Evolutionary conservation across 2,888 invertebrate species (phyloP).

Genomic region (Limnephilus marmoratus): DNA sequence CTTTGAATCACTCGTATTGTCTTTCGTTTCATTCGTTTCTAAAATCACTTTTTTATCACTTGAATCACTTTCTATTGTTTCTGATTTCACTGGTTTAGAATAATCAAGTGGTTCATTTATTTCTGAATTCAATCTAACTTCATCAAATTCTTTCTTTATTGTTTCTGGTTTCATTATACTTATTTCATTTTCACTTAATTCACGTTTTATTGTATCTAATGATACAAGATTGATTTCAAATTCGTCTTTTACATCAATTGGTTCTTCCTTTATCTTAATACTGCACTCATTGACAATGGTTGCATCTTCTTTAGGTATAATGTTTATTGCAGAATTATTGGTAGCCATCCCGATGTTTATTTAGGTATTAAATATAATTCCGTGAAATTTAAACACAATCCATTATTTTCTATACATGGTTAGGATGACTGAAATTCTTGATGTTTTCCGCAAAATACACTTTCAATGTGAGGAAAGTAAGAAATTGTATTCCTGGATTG

Average conservation of each 20-base stretch:
- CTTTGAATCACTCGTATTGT: background rate
- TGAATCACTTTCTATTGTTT: background rate
- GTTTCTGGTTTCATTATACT: background rate
- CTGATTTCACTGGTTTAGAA: background rate
- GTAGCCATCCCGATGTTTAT: background rate
- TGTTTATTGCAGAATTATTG: background rate
- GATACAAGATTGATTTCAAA: background rate
- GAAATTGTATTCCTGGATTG: background rate
- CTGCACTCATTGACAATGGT: background rate
- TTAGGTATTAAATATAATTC: background rate
- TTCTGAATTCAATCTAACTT: background rate
- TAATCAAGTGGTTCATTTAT: slow-evolving; percentile 2
- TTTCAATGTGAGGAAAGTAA: background rate
- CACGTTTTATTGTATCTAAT: background rate
- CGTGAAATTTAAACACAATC: background rate
- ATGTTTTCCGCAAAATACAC: background rate
- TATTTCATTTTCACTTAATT: background rate
- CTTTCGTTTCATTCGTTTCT: background rate
- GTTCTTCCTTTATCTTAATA: background rate
- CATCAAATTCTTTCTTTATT: background rate
- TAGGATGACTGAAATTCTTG: slow-evolving; percentile 3
- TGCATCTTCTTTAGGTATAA: background rate
- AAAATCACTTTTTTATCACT: background rate
- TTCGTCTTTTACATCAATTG: background rate
- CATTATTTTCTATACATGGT: background rate